Base-by-base conservation (phyloP, 1,140 invertebrate species). In the Lerema accius region DNA sequence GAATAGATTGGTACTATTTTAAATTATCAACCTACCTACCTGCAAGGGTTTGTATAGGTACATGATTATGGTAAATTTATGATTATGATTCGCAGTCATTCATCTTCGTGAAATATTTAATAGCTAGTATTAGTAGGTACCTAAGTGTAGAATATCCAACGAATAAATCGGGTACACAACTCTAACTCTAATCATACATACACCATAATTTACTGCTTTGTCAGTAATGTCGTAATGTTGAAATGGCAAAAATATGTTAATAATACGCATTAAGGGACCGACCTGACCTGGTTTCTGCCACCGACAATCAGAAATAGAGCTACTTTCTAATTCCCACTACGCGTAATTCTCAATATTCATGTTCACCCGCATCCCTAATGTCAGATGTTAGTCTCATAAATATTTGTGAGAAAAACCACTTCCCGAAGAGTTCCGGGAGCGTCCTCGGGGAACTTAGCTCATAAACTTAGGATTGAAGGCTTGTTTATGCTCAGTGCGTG, bases 401-500 rank as follows among this genome's bases (percentile, higher is more conserved):
- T 58, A 58, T 45, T 58, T 58, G 53, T 35, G 43, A 19, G 53
- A 58, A 58, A 58, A 58, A 58, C 40, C 53, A 58, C 40, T 58
- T 45, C n/a, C 37, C 23, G 39, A 56, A 42, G 51, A 56, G 51
- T 56, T 56, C 9, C 14, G 39, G 51, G 39, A 26, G 43, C 35
- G 19, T 56, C 51, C 40, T 56, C 13, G 13, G 51, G 51, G 51
- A 46, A 56, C 51, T 56, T 43, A 16, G 19, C 39, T 43, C 51
- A 39, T 56, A 56, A 56, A 56, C 42, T 39, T 13, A 55, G 19
- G 50, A 55, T 55, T 37, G 50, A 55, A 56, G 28, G 51, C 39
- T 43, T 43, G 51, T 56, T 56, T 56, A 56, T 56, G 51, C 51
- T 56, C 28, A 56, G 51, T 56, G 51, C 53, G 53, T 56, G 53